A percentile compares a stretch with the other conserved stretches of the same genome.
Evolutionary conservation across 92 coral and sea anemone species (phyloP).

Genomic region (Diadumene lineata): DNA sequence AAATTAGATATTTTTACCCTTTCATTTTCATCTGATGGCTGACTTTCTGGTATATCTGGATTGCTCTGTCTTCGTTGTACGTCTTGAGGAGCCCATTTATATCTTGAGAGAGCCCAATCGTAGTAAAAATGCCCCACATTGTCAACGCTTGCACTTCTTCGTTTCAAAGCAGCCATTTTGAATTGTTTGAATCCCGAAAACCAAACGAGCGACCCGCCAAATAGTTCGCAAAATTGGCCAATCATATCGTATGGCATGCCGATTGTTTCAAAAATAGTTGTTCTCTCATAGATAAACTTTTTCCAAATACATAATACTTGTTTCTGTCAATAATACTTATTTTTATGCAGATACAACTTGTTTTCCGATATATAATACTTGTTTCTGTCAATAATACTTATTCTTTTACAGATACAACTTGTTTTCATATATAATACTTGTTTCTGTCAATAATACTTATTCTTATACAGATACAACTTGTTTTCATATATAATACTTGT

Average conservation of each 20-base stretch:
- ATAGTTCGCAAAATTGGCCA: constrained; percentile 31
- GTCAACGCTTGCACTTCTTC: constrained; percentile 46
- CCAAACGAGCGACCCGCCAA: constrained; percentile 53
- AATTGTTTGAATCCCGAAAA: constrained; percentile 10
- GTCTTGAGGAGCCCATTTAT: constrained; percentile 72
- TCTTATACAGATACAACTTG: too few relatives aligned
- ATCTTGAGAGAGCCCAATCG: constrained; percentile 84
- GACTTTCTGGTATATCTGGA: constrained; percentile 9
- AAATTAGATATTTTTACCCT: constrained; percentile 8
- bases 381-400: too few relatives aligned
- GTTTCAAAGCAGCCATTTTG: constrained; percentile 82
- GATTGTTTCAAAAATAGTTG: too few relatives aligned
- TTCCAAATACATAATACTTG: too few relatives aligned
- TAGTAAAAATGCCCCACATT: constrained; percentile 74
- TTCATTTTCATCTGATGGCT: constrained; percentile 22
- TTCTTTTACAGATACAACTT: too few relatives aligned
- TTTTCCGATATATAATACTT: too few relatives aligned
- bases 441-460: too few relatives aligned
- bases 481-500: too few relatives aligned
- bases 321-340: too few relatives aligned
- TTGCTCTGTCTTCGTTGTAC: constrained; percentile 19
- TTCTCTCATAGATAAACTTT: too few relatives aligned
- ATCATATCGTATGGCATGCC: constrained; percentile 13
- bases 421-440: too few relatives aligned
- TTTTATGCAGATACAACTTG: too few relatives aligned